These are phyloP conservation scores for Leptosomus discolor DNA, from an alignment of 2,113 vertebrate genomes.

Conservation along the genomic window DNA sequence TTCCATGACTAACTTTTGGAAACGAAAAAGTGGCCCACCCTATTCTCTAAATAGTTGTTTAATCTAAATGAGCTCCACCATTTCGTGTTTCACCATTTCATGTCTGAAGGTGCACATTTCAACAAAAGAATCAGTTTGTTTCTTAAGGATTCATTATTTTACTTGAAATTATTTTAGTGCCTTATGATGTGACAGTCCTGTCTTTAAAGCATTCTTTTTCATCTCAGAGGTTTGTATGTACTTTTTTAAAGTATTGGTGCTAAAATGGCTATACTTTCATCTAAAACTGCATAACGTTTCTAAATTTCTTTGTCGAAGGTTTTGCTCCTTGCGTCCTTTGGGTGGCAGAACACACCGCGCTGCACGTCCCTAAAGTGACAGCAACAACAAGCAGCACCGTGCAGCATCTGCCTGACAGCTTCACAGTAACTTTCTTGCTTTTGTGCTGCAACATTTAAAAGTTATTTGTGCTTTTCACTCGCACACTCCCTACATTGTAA, in stretches of 20 bases:
- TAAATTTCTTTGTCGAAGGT: not conserved
- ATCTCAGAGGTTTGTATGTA: not conserved
- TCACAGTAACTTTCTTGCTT: not conserved
- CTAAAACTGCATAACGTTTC: not conserved
- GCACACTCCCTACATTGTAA: not conserved
- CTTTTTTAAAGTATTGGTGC: not conserved
- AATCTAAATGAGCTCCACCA: not conserved
- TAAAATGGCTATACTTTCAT: not conserved
- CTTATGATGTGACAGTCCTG: too few relatives aligned
- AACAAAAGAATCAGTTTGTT: not conserved
- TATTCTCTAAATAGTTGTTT: not conserved
- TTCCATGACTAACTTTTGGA: not conserved
- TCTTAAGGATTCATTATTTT: not conserved
- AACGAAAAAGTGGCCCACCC: not conserved
- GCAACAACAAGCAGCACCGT: accelerated
- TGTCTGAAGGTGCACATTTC: not conserved
- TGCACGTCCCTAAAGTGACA: not conserved
- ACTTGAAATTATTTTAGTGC: not conserved
- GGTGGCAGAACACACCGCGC: slow-evolving; percentile 61
- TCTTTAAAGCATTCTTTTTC: not conserved
- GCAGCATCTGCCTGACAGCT: not conserved
- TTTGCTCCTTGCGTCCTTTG: slow-evolving; percentile 55
- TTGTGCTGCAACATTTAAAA: not conserved
- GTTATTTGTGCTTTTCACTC: not conserved
- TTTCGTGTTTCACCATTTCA: not conserved